These are phyloP conservation scores for Leptodactylus fuscus DNA, from an alignment of 2,113 vertebrate genomes.

Conservation along the genomic window DNA sequence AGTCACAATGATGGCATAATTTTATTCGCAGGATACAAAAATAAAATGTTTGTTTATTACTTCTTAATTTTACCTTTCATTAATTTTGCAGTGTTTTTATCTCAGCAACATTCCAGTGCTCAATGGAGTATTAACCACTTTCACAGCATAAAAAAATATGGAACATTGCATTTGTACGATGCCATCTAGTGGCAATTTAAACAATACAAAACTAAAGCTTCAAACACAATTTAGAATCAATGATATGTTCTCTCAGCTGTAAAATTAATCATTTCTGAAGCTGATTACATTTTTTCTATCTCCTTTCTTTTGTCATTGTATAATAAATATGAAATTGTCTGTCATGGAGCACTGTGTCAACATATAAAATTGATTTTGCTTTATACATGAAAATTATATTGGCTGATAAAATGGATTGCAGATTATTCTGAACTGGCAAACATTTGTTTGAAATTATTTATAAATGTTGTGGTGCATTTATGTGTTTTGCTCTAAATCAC, in stretches of 20 bases:
- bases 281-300: constrained; percentile 33
- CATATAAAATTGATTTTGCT: constrained; percentile 41
- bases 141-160: neutral
- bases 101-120: neutral
- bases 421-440: constrained; percentile 27
- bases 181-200: constrained; percentile 46
- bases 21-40: too few species aligned
- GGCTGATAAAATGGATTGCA: constrained; percentile 25
- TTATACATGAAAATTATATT: constrained; percentile 33
- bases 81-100: too few species aligned
- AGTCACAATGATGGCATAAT: too few species aligned
- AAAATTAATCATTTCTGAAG: constrained; percentile 48
- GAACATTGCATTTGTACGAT: constrained; percentile 18
- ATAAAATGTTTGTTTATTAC: too few species aligned
- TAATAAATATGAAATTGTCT: constrained; percentile 45
- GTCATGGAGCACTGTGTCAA: constrained; percentile 38
- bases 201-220: constrained; percentile 24
- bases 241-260: constrained; percentile 52
- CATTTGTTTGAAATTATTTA: constrained; percentile 18
- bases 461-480: constrained; percentile 22
- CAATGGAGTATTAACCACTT: neutral
- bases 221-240: constrained; percentile 47
- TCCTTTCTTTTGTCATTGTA: constrained; percentile 31
- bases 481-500: constrained; percentile 1
- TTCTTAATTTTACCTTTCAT: too few species aligned